These are phyloP conservation scores for Phortica magna DNA, from an alignment of 2,888 invertebrate species.

Conservation along the genomic window DNA sequence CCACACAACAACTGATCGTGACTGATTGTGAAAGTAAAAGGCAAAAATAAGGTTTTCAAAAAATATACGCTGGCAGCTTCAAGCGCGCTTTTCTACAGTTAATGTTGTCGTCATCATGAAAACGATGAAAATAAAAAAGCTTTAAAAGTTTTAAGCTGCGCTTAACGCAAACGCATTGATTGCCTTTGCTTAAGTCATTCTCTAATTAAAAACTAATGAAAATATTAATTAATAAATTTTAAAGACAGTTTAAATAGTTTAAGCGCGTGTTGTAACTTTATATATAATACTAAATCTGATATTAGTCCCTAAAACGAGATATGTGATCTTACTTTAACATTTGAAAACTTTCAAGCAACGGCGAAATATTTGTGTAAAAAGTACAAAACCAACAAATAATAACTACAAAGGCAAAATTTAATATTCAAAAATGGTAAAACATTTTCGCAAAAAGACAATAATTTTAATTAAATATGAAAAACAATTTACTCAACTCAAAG, in stretches of 20 bases:
- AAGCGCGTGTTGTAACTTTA: not conserved
- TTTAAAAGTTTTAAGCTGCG: conserved; percentile 57
- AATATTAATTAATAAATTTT: not conserved
- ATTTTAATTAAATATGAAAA: conserved; percentile 29
- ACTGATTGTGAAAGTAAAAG: not conserved
- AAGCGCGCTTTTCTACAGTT: conserved; percentile 10
- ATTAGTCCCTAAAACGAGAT: conserved; percentile 44
- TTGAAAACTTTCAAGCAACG: conserved; percentile 40
- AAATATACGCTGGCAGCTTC: not conserved
- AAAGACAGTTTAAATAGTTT: not conserved
- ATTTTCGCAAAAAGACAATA: conserved; percentile 57
- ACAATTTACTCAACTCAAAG: not conserved
- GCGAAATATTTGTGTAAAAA: conserved; percentile 44
- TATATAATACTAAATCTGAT: conserved; percentile 30
- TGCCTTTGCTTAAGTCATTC: conserved; percentile 12
- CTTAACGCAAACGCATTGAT: conserved; percentile 28
- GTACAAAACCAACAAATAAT: conserved; percentile 42
- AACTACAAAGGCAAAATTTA: conserved; percentile 38
- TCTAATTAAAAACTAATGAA: conserved; percentile 9
- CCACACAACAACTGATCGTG: not conserved
- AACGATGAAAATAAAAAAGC: conserved; percentile 48
- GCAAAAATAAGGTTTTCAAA: conserved; percentile 32
- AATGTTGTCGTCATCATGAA: conserved; percentile 18
- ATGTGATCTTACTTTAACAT: conserved; percentile 71
- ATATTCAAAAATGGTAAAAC: conserved; percentile 3